Base-by-base conservation (phyloP, 2,113 vertebrate genomes). In the Smithornis capensis region DNA sequence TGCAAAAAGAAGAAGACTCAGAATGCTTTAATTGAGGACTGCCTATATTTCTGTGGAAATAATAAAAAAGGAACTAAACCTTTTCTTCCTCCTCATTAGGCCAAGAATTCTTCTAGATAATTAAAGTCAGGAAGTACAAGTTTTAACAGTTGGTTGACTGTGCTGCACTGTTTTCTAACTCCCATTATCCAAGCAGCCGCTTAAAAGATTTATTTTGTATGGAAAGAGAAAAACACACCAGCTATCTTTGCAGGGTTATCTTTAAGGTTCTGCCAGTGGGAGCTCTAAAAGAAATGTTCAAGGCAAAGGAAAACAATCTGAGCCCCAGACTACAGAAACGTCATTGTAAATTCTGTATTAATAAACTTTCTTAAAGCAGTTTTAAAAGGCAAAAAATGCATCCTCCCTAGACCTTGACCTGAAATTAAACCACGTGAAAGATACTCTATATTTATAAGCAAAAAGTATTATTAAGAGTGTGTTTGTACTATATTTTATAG, bases 61-160 rank as follows among this genome's bases (percentile, higher is more conserved):
- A 93, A 77, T 89, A 89, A 80, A 90, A 95, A 90, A 44, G 29
- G 69, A 91, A 84, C 49, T 70, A 96, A 96, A 90, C 82, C 50
- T 87, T 90, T 90, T 90, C 91, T 94, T 94, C 87, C 87, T 93
- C 56, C 73, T 90, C 85, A 93, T 95, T 94, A 96, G 86, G 56
- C 91, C 83, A 93, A 95, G 92, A 93, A 94, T 91, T 87, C 90
- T 87, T 70, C 40, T 6, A 69, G 87, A 82, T 95, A 94, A 95
- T 96, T 97, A 93, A 91, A 88, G 83, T 74, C 80, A 93, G 92
- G 91, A 94, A 97, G 87, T 71, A 78, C 80, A 75, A 77, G 85
- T 95, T 96, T 94, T 95, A 95, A 91, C 88, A 91, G 75, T 94
- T 79, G 63, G 64, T 42, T 78, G 65, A 75, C 83, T 89, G 65